Evolutionary conservation across 2,113 vertebrate genomes (phyloP).

Genomic region (Apus apus): DNA sequence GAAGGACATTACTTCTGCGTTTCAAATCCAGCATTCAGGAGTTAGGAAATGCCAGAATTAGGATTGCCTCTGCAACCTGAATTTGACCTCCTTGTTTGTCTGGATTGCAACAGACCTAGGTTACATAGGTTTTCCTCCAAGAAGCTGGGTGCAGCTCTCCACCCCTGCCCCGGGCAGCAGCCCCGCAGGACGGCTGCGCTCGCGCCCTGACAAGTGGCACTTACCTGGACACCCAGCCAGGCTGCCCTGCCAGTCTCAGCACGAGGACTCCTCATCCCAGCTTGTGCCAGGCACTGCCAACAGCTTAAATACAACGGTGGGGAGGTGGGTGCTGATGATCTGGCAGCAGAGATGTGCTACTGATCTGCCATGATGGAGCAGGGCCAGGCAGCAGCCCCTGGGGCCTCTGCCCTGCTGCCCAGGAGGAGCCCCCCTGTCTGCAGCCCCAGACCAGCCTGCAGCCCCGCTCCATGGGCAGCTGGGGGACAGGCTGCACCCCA

Average conservation of each 20-base stretch:
- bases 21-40: neutral
- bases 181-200: neutral
- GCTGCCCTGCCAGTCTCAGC: conserved; percentile 64
- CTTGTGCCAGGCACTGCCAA: conserved; percentile 54
- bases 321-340: conserved; percentile 40
- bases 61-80: neutral
- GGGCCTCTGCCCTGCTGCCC: rapidly evolving
- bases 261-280: conserved; percentile 37
- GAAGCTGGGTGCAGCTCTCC: rapidly evolving
- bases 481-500: neutral
- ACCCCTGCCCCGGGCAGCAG: neutral
- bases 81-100: neutral
- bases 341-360: conserved; percentile 55
- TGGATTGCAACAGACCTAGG: neutral
- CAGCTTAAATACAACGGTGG: neutral
- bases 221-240: conserved; percentile 18
- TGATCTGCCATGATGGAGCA: conserved; percentile 17
- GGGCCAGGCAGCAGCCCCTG: neutral
- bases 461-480: rapidly evolving
- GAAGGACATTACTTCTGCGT: neutral
- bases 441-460: neutral
- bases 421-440: neutral
- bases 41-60: neutral
- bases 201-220: neutral
- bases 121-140: rapidly evolving